Conservation (phyloP, 2,888 invertebrate species). For the Metellina segmentata region DNA sequence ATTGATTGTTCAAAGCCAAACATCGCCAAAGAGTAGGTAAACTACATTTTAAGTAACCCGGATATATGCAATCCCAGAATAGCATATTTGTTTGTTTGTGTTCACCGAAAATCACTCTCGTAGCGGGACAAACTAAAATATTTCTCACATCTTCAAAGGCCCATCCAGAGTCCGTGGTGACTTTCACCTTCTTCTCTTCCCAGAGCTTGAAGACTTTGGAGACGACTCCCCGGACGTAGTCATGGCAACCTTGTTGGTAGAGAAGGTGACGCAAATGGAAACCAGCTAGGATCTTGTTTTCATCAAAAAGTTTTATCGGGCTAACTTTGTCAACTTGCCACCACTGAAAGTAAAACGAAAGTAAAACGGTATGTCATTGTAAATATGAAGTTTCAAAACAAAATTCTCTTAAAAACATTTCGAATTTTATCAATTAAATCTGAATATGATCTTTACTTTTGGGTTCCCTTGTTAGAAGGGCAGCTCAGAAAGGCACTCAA, state of each 20-base stretch:
- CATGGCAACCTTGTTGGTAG: conserved; percentile 85
- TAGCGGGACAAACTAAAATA: not conserved
- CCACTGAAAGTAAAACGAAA: conserved; percentile 83
- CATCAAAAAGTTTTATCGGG: conserved; percentile 92
- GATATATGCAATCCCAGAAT: too few species aligned
- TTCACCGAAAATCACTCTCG: conserved; percentile 6
- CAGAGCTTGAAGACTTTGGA: conserved; percentile 88
- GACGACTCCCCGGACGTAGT: conserved; percentile 87
- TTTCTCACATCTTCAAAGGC: conserved; percentile 90
- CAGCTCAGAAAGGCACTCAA: too few species aligned
- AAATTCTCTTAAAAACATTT: too few species aligned
- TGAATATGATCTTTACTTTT: too few species aligned
- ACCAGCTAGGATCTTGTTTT: conserved; percentile 91
- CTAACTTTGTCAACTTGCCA: conserved; percentile 96
- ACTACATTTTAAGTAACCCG: too few species aligned
- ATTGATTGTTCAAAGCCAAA: too few species aligned
- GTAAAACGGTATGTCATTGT: not conserved
- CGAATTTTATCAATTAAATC: too few species aligned
- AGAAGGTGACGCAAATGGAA: conserved; percentile 91
- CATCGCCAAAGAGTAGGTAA: too few species aligned
- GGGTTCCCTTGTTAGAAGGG: too few species aligned
- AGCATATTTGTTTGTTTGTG: too few species aligned
- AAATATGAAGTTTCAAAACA: too few species aligned
- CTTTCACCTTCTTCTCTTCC: conserved; percentile 89
- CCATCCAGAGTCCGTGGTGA: conserved; percentile 91